Evolutionary conservation across 2,888 invertebrate genomes (phyloP).

Genomic region (Fragum sueziense): DNA sequence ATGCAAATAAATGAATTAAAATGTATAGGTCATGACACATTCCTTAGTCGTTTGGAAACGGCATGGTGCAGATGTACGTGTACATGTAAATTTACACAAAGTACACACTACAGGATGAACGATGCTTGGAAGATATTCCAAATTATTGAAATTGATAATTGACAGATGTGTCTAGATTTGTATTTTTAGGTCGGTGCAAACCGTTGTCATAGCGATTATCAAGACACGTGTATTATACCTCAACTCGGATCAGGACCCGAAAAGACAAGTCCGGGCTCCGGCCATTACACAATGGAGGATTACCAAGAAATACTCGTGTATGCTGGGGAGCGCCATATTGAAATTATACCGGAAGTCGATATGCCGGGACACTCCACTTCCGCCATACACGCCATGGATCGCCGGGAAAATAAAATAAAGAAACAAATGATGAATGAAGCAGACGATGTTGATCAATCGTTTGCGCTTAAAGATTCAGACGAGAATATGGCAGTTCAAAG

Average conservation of each 20-base stretch:
- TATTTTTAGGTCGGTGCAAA: slow-evolving; percentile 49
- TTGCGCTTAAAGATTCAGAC: slow-evolving; percentile 45
- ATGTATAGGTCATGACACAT: no score
- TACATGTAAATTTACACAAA: no score
- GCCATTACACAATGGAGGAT: slow-evolving; percentile 67
- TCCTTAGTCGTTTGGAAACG: no score
- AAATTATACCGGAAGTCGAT: slow-evolving; percentile 78
- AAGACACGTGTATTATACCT: slow-evolving; percentile 61
- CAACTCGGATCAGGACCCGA: slow-evolving; percentile 71
- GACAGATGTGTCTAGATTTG: no score
- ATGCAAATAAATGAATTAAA: no score
- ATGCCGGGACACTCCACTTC: slow-evolving; percentile 73
- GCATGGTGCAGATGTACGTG: no score
- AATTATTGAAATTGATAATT: no score
- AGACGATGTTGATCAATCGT: slow-evolving; percentile 32
- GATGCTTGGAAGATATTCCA: no score
- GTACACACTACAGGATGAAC: no score
- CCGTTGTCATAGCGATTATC: slow-evolving; percentile 58
- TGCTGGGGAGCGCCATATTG: slow-evolving; percentile 68
- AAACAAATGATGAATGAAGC: slow-evolving; percentile 19
- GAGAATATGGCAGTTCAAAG: slow-evolving; percentile 57
- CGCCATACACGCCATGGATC: slow-evolving; percentile 71
- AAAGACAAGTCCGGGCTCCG: slow-evolving; percentile 57
- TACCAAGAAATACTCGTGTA: slow-evolving; percentile 68
- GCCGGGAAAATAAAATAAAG: slow-evolving; percentile 32